phyloP scores from a whole-genome alignment of 2,797 vertebrate species.

The Chelmon rostratus region DNA sequence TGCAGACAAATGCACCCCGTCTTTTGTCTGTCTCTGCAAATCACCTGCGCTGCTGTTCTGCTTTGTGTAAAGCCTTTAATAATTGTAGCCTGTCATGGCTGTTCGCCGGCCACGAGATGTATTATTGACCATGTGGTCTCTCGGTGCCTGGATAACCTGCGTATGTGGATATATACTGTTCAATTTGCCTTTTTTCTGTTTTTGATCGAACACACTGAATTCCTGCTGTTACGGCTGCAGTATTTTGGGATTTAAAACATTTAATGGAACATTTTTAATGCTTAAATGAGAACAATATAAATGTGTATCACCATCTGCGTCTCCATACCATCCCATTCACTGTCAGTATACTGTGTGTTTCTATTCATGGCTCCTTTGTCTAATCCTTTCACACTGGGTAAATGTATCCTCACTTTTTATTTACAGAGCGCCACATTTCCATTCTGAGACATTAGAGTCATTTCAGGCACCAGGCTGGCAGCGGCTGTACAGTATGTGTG shows the following conservation, averaged over 20 bases:
- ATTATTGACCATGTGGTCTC: slow-evolving; percentile 50
- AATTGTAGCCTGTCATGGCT: slow-evolving; percentile 65
- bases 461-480: slow-evolving; percentile 9
- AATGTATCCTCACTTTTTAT: slow-evolving; percentile 24
- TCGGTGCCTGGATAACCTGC: slow-evolving; percentile 38
- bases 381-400: not conserved
- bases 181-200: not conserved
- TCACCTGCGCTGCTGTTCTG: slow-evolving; percentile 47
- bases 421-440: slow-evolving; percentile 18
- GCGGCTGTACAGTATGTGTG: slow-evolving; percentile 30
- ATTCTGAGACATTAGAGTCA: slow-evolving; percentile 16
- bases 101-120: slow-evolving; percentile 49
- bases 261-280: not conserved
- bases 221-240: not conserved
- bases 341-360: not conserved
- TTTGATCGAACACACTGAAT: not conserved
- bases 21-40: slow-evolving; percentile 58
- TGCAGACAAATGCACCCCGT: slow-evolving; percentile 46
- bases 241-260: not conserved
- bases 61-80: slow-evolving; percentile 59
- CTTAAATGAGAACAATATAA: not conserved
- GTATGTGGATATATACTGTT: no score
- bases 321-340: not conserved
- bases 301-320: not conserved
- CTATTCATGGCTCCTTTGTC: slow-evolving; percentile 12